A percentile compares a stretch with the other conserved stretches of the same genome.
Conservation (phyloP, 2,797 vertebrate genomes). For the Thamnophis elegans region DNA sequence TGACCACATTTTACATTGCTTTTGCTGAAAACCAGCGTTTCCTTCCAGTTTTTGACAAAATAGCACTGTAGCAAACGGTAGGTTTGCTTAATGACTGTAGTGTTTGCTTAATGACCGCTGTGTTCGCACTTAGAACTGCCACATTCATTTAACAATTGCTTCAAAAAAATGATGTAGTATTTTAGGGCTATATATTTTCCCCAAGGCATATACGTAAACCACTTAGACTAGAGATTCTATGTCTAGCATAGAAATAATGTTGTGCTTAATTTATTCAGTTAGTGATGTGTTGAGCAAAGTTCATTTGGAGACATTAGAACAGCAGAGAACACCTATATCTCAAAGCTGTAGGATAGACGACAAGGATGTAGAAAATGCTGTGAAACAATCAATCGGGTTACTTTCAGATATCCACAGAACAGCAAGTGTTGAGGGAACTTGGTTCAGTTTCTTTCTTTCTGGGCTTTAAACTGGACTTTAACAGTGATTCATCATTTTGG, state of each 20-base stretch:
- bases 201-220: neutral
- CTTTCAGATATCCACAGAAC: neutral
- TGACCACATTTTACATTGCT: too few relatives aligned
- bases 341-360: neutral
- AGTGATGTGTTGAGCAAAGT: neutral
- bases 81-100: too few relatives aligned
- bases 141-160: too few relatives aligned
- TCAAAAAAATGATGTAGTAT: neutral
- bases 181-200: neutral
- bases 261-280: neutral
- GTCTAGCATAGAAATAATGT: neutral
- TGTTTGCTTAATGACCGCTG: too few relatives aligned
- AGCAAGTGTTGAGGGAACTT: neutral
- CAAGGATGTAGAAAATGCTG: neutral
- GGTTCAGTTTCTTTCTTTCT: neutral
- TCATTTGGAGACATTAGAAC: neutral
- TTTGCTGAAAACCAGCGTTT: too few relatives aligned
- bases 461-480: conserved; percentile 25
- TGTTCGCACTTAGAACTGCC: too few relatives aligned
- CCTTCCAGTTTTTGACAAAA: too few relatives aligned
- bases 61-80: too few relatives aligned
- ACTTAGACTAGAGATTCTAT: neutral
- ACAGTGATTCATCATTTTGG: conserved; percentile 11
- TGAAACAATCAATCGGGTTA: neutral
- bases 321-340: neutral